phyloP scores from a whole-genome alignment of 2,888 invertebrate genomes.

The Lampropteryx suffumata region DNA sequence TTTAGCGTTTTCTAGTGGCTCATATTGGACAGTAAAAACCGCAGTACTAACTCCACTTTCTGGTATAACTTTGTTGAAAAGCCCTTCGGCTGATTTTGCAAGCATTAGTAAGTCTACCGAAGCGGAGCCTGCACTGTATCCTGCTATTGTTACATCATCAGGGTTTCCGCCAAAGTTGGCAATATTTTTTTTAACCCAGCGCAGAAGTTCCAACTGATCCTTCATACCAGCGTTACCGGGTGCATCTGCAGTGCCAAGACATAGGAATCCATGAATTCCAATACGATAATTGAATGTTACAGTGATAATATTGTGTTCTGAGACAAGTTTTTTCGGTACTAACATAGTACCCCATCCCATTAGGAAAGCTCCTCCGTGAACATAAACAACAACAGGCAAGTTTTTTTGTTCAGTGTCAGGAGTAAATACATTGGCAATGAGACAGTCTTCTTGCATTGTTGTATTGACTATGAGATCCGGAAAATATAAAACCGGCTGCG shows the following conservation, averaged over 20 bases:
- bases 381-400: slow-evolving; percentile 61
- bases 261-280: slow-evolving; percentile 55
- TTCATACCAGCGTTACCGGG: slow-evolving; percentile 69
- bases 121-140: slow-evolving; percentile 54
- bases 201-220: slow-evolving; percentile 58
- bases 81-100: slow-evolving; percentile 48
- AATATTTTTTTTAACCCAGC: slow-evolving; percentile 58
- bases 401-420: slow-evolving; percentile 47
- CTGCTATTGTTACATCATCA: slow-evolving; percentile 53
- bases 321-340: slow-evolving; percentile 42
- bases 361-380: slow-evolving; percentile 70
- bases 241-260: slow-evolving; percentile 53
- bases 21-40: slow-evolving; percentile 45
- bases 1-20: slow-evolving; percentile 52
- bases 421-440: slow-evolving; percentile 58
- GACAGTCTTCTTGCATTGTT: slow-evolving; percentile 50
- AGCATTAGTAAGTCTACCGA: slow-evolving; percentile 55
- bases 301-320: slow-evolving; percentile 44
- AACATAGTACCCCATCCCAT: slow-evolving; percentile 50
- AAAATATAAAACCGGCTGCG: slow-evolving; percentile 32
- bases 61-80: slow-evolving; percentile 56
- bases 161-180: slow-evolving; percentile 60
- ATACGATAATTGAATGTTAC: slow-evolving; percentile 61
- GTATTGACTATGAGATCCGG: not conserved
- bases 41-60: slow-evolving; percentile 52